phyloP scores from a whole-genome alignment of 2,113 vertebrate species.

The Lota lota region DNA sequence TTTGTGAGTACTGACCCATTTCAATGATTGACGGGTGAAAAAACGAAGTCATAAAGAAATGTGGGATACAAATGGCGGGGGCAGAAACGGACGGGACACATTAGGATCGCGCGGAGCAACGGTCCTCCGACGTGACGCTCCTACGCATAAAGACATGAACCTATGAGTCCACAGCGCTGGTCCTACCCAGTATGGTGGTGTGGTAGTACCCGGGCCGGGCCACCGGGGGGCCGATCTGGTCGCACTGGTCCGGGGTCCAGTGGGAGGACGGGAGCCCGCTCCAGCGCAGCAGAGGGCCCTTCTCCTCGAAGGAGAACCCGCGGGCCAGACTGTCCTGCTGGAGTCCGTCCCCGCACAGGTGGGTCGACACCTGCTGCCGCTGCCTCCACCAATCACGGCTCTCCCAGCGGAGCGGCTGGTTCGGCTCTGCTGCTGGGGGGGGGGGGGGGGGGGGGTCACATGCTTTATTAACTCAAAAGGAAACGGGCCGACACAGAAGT shows the following conservation, averaged over 20 bases:
- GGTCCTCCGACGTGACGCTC: too few relatives aligned
- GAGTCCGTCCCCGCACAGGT: conserved; percentile 70
- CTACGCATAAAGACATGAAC: too few relatives aligned
- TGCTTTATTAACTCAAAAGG: neutral
- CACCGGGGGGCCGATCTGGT: conserved; percentile 49
- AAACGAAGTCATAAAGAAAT: too few relatives aligned
- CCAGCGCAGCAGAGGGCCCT: conserved; percentile 71
- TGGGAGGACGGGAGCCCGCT: conserved; percentile 79
- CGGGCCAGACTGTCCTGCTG: conserved; percentile 78
- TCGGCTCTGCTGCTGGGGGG: neutral
- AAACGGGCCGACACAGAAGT: too few relatives aligned
- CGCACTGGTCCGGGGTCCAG: conserved; percentile 62
- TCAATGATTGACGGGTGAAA: too few relatives aligned
- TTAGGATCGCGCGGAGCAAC: too few relatives aligned
- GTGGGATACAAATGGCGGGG: too few relatives aligned
- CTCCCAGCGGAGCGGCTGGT: conserved; percentile 70
- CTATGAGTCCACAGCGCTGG: neutral
- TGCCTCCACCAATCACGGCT: conserved; percentile 76
- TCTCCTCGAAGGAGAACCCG: conserved; percentile 75
- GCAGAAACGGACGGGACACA: too few relatives aligned
- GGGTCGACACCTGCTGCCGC: conserved; percentile 67
- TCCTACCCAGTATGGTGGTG: conserved; percentile 84
- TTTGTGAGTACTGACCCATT: too few relatives aligned
- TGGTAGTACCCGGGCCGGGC: conserved; percentile 76
- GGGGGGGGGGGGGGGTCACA: neutral